Evolutionary conservation across 37 sponge, comb jelly and placozoan genomes (phyloP).

Genomic region (Lycopodina hypogea): DNA sequence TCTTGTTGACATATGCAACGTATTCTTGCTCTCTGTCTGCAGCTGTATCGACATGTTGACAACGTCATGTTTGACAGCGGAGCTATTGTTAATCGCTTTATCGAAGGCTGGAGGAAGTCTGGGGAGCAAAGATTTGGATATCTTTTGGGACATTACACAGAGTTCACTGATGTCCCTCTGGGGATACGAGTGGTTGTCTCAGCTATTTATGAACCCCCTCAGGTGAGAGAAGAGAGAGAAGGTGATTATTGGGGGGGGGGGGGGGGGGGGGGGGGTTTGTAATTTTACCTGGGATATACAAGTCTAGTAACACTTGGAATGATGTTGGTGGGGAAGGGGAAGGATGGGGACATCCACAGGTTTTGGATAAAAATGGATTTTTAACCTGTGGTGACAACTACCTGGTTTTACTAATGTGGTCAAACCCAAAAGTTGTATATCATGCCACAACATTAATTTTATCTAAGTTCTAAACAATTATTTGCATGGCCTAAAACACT

Average conservation of each 20-base stretch:
- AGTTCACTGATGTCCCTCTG: slow-evolving; percentile 86
- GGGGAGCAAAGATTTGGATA: slow-evolving; percentile 82
- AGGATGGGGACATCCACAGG: background rate
- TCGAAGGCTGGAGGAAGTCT: slow-evolving; percentile 81
- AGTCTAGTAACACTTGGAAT: too few species aligned
- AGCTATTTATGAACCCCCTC: slow-evolving; percentile 96
- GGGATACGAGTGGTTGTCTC: slow-evolving; percentile 88
- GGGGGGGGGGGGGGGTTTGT: too few species aligned
- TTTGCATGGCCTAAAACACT: too few species aligned
- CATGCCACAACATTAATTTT: too few species aligned
- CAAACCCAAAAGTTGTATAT: too few species aligned
- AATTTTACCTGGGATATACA: too few species aligned
- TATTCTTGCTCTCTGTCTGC: background rate
- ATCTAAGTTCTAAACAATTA: too few species aligned
- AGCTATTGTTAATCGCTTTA: slow-evolving; percentile 80
- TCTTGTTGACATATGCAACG: background rate
- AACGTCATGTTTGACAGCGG: slow-evolving; percentile 92
- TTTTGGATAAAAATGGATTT: too few species aligned
- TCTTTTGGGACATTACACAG: slow-evolving; percentile 79
- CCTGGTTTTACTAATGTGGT: too few species aligned
- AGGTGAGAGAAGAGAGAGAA: slow-evolving; percentile 31
- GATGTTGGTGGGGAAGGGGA: too few species aligned
- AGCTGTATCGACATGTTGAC: slow-evolving; percentile 90
- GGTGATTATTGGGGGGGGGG: background rate
- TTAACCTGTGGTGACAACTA: too few species aligned